Evolutionary conservation across 2,113 vertebrate species (phyloP), one percentile per base, ranked within the genome.

Genomic region (Cygnus buccinator): DNA sequence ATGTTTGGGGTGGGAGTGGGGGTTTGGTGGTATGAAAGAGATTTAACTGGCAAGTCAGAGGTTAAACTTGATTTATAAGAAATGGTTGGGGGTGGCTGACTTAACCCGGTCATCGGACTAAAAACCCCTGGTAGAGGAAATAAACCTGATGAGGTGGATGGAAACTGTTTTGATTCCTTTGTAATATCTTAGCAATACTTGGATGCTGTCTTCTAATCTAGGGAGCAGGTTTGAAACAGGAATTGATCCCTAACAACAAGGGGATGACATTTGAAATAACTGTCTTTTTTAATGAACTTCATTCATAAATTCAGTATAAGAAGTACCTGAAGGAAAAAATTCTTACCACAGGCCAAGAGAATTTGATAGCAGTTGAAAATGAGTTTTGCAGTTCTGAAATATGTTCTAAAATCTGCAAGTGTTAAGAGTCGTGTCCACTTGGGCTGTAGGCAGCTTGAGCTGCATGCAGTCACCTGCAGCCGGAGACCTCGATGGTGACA

Each of bases 341-440:
- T 39, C 31, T 33, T 44, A 10, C 23, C 7, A 39, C 18, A 28
- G 20, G 33, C 46, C 23, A 28, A 41, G 39, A 46, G 17, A 44
- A n/a, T 76, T 76, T 29, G 44, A 52, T 57, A 66, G 46, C 23
- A 67, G 16, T 50, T 55, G 28, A 61, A 37, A 35, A 48, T 23
- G 15, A 28, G 26, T 17, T 70, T 23, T 66, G 11, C 59, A 46
- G 13, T 20, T 62, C 31, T 29, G 16, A 37, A 43, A 46, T 48
- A 6, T 29, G 1, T 54, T 68, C 21, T 29, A 12, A 58, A 84
- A 29, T 31, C 28, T 84, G 23, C 6, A 6, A 22, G 43, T 22
- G 26, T 46, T 61, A 13, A 13, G 54, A 74, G 54, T 29, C 13
- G 1, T 3, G 11, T 50, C n/a, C 0, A 2, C 15, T 77, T 6